Conservation (phyloP, 1,140 invertebrate genomes). For the Lanistes nyassanus region DNA sequence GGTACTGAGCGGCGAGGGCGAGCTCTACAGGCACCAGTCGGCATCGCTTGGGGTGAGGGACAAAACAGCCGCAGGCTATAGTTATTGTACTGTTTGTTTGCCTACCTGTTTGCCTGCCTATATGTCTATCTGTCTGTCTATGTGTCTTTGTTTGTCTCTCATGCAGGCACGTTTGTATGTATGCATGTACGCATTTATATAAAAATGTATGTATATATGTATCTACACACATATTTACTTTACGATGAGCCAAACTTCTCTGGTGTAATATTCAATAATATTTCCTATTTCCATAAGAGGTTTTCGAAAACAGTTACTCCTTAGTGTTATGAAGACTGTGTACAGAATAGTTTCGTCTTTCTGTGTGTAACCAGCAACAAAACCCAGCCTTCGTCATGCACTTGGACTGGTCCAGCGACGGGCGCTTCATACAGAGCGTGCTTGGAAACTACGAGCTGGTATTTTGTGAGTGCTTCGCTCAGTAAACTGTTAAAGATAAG, state of each 20-base stretch:
- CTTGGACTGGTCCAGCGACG: slow-evolving; percentile 88
- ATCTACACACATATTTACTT: neutral
- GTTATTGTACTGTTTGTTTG: neutral
- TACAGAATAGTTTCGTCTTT: too few relatives aligned
- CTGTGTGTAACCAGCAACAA: slow-evolving; percentile 73
- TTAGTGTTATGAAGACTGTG: too few relatives aligned
- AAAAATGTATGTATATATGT: neutral
- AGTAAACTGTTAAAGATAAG: neutral
- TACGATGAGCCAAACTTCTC: too few relatives aligned
- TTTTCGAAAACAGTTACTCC: too few relatives aligned
- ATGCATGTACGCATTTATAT: neutral
- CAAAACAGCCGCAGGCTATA: too few relatives aligned
- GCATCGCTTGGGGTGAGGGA: slow-evolving; percentile 6
- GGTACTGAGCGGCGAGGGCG: slow-evolving; percentile 73
- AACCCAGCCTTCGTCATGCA: slow-evolving; percentile 90
- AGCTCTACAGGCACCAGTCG: slow-evolving; percentile 29
- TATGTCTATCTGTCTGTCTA: too few relatives aligned
- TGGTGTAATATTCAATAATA: too few relatives aligned
- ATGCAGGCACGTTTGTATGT: neutral
- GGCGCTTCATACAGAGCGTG: slow-evolving; percentile 83
- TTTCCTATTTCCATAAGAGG: too few relatives aligned
- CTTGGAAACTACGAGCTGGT: slow-evolving; percentile 87
- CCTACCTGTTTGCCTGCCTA: too few relatives aligned
- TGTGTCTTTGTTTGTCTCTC: neutral
- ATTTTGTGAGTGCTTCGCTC: slow-evolving; percentile 36